Base-by-base conservation (phyloP, 2,888 invertebrate species). In the Polymixis flavicincta region DNA sequence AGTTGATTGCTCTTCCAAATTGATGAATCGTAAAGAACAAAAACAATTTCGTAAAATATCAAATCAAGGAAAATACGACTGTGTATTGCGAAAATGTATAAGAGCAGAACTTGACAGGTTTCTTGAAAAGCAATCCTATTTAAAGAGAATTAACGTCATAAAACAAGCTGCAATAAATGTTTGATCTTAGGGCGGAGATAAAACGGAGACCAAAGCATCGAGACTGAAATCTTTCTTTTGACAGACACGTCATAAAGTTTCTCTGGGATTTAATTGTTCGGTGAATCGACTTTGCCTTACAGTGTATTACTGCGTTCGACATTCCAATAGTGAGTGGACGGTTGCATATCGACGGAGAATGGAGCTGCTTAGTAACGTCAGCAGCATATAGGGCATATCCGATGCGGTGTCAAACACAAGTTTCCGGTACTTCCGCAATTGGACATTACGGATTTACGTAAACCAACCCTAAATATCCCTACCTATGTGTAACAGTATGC, bases 21-120 rank as follows among this genome's bases (percentile, higher is more conserved):
- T 91, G 91, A 91, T 90, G 91, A 92, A 89, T 90, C 91, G 89
- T 91, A 91, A 92, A 90, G 88, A 88, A 85, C 85, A 87, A 90
- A 91, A 90, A 91, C 91, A 91, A 90, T 91, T 91, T 90, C 88
- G 87, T 85, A 78, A 88, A 88, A 89, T 88, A 90, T 90, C 88
- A 87, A 90, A 92, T 89, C 90, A 89, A 87, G 83, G 83, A 82
- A 84, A 86, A 89, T 86, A 86, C 82, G 78, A 83, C 72, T 78
- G 80, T 85, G 74, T 84, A 81, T 85, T 84, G 82, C 55, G 79
- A 83, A 83, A 83, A 78, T 82, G 76, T 81, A 71, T 78, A 77
- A 74, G 74, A 82, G 68, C 72, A 74, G 74, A 73, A 79, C 64
- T 83, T 72, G 83, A 78, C 76, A 77, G 80, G 77, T 87, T 88